These are phyloP conservation scores for Pachycephus smyrnensis DNA, from an alignment of 2,888 invertebrate species.

Conservation along the genomic window DNA sequence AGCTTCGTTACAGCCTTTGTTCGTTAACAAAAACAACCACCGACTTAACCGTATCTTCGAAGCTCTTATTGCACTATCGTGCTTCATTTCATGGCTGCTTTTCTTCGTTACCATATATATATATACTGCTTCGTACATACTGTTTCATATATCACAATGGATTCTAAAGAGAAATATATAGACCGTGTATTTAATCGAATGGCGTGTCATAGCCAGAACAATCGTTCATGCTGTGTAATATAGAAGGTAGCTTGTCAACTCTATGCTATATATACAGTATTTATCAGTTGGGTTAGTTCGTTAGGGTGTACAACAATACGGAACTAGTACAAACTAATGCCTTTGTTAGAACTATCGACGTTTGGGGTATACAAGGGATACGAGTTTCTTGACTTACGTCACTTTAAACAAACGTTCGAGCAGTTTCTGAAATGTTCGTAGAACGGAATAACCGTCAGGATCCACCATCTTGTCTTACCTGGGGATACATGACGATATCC, in stretches of 20 bases:
- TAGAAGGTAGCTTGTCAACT: background rate
- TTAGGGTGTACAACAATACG: background rate
- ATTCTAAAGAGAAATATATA: background rate
- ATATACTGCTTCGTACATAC: background rate
- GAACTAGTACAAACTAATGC: background rate
- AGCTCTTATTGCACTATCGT: background rate
- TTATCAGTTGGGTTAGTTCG: background rate
- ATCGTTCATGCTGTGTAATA: background rate
- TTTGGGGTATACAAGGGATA: background rate
- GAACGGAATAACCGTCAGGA: background rate
- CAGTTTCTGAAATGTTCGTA: background rate
- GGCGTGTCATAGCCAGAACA: background rate
- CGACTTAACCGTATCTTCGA: background rate
- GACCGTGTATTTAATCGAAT: background rate
- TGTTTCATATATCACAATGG: background rate
- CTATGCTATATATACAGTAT: background rate
- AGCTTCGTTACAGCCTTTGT: conserved; percentile 9
- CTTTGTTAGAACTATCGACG: background rate
- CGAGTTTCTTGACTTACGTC: background rate
- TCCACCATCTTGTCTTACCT: background rate
- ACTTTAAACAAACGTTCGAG: background rate
- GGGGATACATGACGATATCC: background rate
- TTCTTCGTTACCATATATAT: background rate
- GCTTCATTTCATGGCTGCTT: background rate
- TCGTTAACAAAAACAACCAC: background rate